These are phyloP conservation scores for Microplitis demolitor DNA, from an alignment of 1,140 invertebrate species.

Conservation along the genomic window DNA sequence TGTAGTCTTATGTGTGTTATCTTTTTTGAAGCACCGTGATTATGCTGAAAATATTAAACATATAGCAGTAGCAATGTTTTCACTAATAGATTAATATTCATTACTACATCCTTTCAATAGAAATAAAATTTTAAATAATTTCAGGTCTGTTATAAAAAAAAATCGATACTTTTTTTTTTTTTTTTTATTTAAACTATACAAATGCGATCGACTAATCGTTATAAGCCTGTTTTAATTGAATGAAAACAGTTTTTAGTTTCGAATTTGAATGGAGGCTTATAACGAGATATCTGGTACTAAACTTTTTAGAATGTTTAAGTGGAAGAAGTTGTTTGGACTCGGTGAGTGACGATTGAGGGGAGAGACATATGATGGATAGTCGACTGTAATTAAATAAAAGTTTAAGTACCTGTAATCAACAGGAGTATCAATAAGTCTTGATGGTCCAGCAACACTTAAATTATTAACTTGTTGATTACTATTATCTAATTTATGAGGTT, in stretches of 20 bases:
- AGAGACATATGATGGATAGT: neutral
- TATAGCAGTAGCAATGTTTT: conserved; percentile 1
- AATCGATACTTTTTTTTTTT: no score
- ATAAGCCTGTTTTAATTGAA: no score
- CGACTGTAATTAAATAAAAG: neutral
- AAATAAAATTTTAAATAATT: neutral
- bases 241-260: no score
- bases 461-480: conserved; percentile 37
- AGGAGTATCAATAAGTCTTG: conserved; percentile 48
- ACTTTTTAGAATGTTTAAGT: no score
- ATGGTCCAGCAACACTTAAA: conserved; percentile 53
- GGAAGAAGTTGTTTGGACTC: no score
- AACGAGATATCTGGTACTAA: no score
- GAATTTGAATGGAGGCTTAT: no score
- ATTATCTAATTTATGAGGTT: conserved; percentile 37
- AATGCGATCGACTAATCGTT: no score
- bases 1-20: neutral
- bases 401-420: conserved; percentile 41
- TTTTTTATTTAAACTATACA: no score
- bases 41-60: conserved; percentile 25
- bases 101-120: neutral
- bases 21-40: conserved; percentile 7
- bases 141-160: no score
- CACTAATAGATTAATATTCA: neutral
- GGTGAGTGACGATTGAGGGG: no score